These are phyloP conservation scores for Erpetoichthys calabaricus DNA, from an alignment of 2,797 vertebrate genomes.

Conservation along the genomic window DNA sequence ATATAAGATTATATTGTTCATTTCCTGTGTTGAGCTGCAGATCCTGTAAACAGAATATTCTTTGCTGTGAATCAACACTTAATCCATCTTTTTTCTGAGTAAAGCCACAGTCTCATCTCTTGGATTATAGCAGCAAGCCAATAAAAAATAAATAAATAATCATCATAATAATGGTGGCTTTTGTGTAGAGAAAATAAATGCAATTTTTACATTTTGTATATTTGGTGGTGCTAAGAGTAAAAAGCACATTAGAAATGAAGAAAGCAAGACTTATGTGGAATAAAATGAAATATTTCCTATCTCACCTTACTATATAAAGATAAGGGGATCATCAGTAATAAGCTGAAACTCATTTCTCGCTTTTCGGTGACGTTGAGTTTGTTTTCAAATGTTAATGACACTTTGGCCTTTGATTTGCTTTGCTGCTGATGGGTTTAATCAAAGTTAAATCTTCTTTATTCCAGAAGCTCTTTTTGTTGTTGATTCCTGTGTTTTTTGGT, in stretches of 20 bases:
- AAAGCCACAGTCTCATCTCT: slow-evolving; percentile 51
- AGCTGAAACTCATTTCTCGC: too few species aligned
- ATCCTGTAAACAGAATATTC: slow-evolving; percentile 37
- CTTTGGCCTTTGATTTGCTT: slow-evolving; percentile 25
- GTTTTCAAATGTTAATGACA: slow-evolving; percentile 44
- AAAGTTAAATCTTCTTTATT: too few species aligned
- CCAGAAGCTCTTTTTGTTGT: too few species aligned
- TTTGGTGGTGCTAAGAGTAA: slow-evolving; percentile 59
- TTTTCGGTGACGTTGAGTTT: slow-evolving; percentile 5
- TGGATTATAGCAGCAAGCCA: slow-evolving; percentile 41
- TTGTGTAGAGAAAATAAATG: slow-evolving; percentile 38
- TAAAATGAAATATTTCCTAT: slow-evolving; percentile 45
- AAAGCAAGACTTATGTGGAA: slow-evolving; percentile 38
- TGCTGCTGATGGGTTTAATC: slow-evolving; percentile 22
- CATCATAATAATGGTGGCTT: slow-evolving; percentile 37
- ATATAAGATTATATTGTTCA: slow-evolving; percentile 45
- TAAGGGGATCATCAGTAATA: too few species aligned
- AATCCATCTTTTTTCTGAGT: slow-evolving; percentile 34
- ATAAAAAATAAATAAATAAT: slow-evolving; percentile 26
- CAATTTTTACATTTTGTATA: slow-evolving; percentile 22
- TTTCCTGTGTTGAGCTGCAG: slow-evolving; percentile 38
- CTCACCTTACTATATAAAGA: slow-evolving; percentile 34
- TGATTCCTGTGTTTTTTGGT: too few species aligned
- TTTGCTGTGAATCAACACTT: slow-evolving; percentile 48
- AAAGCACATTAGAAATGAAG: slow-evolving; percentile 57